phyloP scores from a whole-genome alignment of 2,113 vertebrate genomes.

The Etheostoma spectabile region DNA sequence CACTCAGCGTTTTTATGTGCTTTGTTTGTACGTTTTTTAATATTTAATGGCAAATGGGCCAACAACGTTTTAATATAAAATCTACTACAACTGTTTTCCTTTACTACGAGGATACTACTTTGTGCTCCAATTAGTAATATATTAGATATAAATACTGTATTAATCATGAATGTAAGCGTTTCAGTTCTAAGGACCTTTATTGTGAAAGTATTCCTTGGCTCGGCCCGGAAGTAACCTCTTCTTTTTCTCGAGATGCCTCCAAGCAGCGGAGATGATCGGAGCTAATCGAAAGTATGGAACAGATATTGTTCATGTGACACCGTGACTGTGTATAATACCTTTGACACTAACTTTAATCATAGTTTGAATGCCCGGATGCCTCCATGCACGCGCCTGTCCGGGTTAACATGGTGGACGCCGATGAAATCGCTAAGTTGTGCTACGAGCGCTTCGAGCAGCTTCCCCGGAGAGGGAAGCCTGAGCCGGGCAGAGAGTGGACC shows the following conservation, averaged over 20 bases:
- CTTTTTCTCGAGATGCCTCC: not conserved
- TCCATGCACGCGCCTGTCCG: rapidly evolving
- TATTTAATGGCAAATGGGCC: no score
- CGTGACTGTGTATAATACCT: not conserved
- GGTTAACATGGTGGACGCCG: conserved; percentile 81
- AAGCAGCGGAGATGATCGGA: rapidly evolving
- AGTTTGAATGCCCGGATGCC: not conserved
- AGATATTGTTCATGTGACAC: not conserved
- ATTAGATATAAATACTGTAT: not conserved
- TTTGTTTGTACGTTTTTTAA: no score
- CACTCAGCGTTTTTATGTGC: no score
- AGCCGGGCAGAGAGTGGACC: conserved; percentile 90
- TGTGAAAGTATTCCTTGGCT: conserved; percentile 37
- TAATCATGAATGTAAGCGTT: not conserved
- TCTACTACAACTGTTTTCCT: not conserved
- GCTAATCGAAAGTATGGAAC: rapidly evolving
- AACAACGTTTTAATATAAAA: no score
- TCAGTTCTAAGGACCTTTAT: conserved; percentile 42
- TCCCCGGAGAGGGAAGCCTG: conserved; percentile 91
- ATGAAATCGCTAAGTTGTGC: conserved; percentile 89
- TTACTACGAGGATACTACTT: not conserved
- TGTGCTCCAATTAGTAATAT: not conserved
- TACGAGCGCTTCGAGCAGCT: conserved; percentile 86
- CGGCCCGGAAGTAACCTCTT: conserved; percentile 49
- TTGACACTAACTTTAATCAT: rapidly evolving